phyloP scores from a whole-genome alignment of 2,113 vertebrate species.

The Hiodon tergisus region DNA sequence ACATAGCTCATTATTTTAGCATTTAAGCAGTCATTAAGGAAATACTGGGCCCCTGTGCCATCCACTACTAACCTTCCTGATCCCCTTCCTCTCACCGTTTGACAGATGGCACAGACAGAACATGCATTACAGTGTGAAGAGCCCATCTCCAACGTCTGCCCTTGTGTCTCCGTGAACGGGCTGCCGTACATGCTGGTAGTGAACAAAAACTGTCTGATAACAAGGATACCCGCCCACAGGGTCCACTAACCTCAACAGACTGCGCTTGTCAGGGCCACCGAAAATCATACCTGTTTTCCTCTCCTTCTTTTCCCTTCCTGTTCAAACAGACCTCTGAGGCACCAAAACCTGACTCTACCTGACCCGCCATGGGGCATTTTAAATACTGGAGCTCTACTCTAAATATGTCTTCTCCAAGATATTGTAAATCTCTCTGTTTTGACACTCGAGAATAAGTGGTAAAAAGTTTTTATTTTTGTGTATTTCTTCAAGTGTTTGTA shows the following conservation, averaged over 20 bases:
- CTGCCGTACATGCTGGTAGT: not conserved
- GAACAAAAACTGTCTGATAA: slow-evolving; percentile 3
- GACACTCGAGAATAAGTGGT: too few relatives aligned
- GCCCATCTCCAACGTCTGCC: slow-evolving; percentile 26
- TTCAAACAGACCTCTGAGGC: too few relatives aligned
- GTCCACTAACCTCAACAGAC: not conserved
- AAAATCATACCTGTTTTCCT: not conserved
- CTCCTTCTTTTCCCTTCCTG: not conserved
- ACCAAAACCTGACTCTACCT: too few relatives aligned
- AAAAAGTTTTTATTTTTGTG: too few relatives aligned
- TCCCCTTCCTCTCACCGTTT: too few relatives aligned
- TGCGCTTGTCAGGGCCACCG: not conserved
- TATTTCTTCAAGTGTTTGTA: too few relatives aligned
- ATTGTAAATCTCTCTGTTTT: too few relatives aligned
- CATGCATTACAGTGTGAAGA: slow-evolving; percentile 15
- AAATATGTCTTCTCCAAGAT: too few relatives aligned
- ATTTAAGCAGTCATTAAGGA: not conserved
- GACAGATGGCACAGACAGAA: too few relatives aligned
- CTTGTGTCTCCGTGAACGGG: slow-evolving; percentile 21
- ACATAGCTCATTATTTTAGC: not conserved
- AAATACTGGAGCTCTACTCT: too few relatives aligned
- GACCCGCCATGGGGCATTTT: too few relatives aligned
- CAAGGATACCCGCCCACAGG: not conserved
- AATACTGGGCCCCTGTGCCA: not conserved
- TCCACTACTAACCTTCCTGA: too few relatives aligned